Conservation (phyloP, 2,797 vertebrate species). For the Sebastes cheni region DNA sequence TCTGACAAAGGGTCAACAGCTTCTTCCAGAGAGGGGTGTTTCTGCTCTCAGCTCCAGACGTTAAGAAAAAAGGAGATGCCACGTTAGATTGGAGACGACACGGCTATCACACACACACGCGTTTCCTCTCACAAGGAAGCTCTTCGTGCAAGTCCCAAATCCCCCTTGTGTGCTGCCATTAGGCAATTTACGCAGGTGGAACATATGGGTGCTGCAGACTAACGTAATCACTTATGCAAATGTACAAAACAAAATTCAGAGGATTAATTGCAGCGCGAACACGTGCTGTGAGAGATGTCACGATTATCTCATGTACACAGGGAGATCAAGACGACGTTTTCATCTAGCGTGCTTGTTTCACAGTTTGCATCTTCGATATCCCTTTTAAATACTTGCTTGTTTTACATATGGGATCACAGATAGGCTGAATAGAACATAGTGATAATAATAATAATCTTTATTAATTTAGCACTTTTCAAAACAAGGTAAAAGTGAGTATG, state of each 20-base stretch:
- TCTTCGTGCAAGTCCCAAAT: not conserved
- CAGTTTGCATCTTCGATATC: not conserved
- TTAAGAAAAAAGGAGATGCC: conserved; percentile 7
- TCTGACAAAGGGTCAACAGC: conserved; percentile 60
- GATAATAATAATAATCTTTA: not conserved
- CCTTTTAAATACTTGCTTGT: not conserved
- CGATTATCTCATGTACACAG: conserved; percentile 45
- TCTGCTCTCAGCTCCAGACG: conserved; percentile 1
- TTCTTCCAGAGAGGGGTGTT: conserved; percentile 20
- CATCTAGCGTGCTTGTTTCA: conserved; percentile 1
- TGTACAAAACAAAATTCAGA: conserved; percentile 54
- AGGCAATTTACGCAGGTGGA: conserved; percentile 72
- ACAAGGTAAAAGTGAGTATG: not conserved
- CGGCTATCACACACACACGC: not conserved
- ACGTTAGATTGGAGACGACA: conserved; percentile 7
- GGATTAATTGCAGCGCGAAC: conserved; percentile 61
- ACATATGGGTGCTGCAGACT: conserved; percentile 66
- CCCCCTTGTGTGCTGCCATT: conserved; percentile 37
- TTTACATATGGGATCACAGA: not conserved
- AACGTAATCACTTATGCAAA: conserved; percentile 75
- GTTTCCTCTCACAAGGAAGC: conserved; percentile 5
- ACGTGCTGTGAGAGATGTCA: conserved; percentile 57
- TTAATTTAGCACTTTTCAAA: not conserved
- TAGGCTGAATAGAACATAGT: not conserved
- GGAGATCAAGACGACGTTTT: conserved; percentile 45